Percentiles rank a stretch among this genome's conserved stretches.
Evolutionary conservation across 2,888 invertebrate species (phyloP).

Genomic region (Cataglyphis rosenhaueri): DNA sequence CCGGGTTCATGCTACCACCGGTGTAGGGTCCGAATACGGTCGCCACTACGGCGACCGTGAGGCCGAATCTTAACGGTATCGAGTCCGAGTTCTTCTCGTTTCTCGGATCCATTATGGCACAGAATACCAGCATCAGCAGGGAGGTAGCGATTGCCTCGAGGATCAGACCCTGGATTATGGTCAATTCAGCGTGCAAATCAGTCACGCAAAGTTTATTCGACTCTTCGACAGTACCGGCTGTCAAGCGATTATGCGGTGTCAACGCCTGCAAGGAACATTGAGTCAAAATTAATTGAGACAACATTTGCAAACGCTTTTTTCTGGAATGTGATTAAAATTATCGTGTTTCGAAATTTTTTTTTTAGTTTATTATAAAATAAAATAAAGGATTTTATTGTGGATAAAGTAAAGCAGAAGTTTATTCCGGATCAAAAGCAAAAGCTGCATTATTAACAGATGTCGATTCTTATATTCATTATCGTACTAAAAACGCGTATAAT

Average conservation of each 20-base stretch:
- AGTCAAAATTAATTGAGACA: neutral
- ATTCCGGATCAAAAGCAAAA: neutral
- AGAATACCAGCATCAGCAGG: constrained; percentile 83
- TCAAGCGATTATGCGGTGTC: constrained; percentile 75
- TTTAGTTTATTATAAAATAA: neutral
- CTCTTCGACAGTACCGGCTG: constrained; percentile 1
- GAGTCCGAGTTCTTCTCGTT: constrained; percentile 83
- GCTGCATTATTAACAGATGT: neutral
- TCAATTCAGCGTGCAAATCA: constrained; percentile 74
- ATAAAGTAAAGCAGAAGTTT: neutral
- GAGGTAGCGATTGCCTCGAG: constrained; percentile 83
- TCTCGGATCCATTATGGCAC: constrained; percentile 84
- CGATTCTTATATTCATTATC: neutral
- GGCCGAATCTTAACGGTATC: constrained; percentile 84
- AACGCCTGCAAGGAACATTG: constrained; percentile 73
- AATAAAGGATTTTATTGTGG: neutral
- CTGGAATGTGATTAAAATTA: neutral
- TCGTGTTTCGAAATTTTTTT: neutral
- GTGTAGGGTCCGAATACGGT: constrained; percentile 86
- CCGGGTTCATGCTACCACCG: constrained; percentile 91
- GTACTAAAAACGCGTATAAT: neutral
- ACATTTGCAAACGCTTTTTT: neutral
- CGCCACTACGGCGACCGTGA: constrained; percentile 83
- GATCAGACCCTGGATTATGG: constrained; percentile 81
- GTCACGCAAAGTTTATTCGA: constrained; percentile 81